These are phyloP conservation scores for Mionectes macconnelli DNA, from an alignment of 2,113 vertebrate species.

Conservation along the genomic window DNA sequence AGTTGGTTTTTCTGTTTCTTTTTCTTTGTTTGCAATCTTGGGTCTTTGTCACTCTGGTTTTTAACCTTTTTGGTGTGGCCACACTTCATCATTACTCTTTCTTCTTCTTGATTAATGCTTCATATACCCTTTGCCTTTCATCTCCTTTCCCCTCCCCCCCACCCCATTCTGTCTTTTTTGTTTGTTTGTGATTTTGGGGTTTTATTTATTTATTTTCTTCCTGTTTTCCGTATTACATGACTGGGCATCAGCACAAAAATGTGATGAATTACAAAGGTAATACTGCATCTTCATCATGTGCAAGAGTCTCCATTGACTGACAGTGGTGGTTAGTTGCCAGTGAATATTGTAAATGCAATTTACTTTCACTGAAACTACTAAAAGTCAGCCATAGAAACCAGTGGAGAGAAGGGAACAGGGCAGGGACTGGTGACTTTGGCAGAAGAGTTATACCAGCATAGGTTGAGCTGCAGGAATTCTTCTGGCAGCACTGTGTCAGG, in stretches of 20 bases:
- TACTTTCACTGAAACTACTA: background rate
- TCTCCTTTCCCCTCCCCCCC: accelerated
- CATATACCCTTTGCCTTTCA: background rate
- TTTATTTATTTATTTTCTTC: background rate
- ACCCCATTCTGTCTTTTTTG: background rate
- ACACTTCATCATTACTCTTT: background rate
- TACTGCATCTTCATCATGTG: background rate
- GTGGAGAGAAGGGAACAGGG: background rate
- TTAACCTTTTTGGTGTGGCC: background rate
- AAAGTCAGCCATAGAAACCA: background rate
- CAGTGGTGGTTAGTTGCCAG: background rate
- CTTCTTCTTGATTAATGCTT: background rate
- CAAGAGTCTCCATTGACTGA: background rate
- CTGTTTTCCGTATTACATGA: accelerated
- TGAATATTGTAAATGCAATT: background rate
- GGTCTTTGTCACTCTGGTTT: background rate
- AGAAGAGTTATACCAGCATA: background rate
- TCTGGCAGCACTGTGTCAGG: background rate
- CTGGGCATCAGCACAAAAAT: background rate
- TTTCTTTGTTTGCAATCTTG: background rate
- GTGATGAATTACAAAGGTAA: background rate
- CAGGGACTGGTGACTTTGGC: accelerated
- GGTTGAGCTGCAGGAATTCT: background rate
- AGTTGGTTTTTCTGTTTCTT: background rate
- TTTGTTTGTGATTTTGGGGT: background rate